Evolutionary conservation across 2,113 vertebrate species (phyloP), one percentile per base, ranked within the genome.

Genomic region (Apus apus): DNA sequence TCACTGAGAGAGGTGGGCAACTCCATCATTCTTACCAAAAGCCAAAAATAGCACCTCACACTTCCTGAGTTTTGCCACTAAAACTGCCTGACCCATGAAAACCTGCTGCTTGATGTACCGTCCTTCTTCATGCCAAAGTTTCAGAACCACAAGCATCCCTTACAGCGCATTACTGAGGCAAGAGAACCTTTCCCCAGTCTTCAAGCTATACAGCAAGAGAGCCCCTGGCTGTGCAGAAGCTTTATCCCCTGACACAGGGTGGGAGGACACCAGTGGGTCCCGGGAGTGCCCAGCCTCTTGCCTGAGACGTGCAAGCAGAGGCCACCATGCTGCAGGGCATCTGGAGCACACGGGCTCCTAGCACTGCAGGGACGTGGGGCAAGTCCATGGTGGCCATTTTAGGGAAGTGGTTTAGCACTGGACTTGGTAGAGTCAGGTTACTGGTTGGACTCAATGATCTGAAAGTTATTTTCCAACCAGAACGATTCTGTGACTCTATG

Each of bases 71-170:
- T 92, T 78, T 80, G 13, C n/a, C 61, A 61, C 25, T 72, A 73
- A 76, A 84, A 22, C 45, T 40, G 25, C 25, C 45, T 56, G 48
- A 76, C 60, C 64, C 61, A 60, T 32, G 32, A 64, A 77, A 77
- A 30, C 8, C 36, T 66, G 32, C 58, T 77, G 57, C 65, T 67
- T 65, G 27, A n/a, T 0, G 0, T 53, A 12, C 54, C 2, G 0
- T 54, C 45, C 45, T 68, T 78, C 46, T 56, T 61, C 56, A 27
- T 7, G 11, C 10, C 18, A n/a, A 51, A 58, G 58, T 34, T 78
- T 62, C 53, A 68, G 79, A 53, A 83, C 73, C 7, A 68, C 0
- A 2, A 46, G 32, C 40, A 62, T 17, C 54, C 38, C 8, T n/a
- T 66, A 48, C 13, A 36, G 51, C 15, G 11, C 5, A 8, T 26